Evolutionary conservation across 2,113 vertebrate genomes (phyloP), one percentile per base, ranked within the genome.

Genomic region (Gymnorhina tibicen): DNA sequence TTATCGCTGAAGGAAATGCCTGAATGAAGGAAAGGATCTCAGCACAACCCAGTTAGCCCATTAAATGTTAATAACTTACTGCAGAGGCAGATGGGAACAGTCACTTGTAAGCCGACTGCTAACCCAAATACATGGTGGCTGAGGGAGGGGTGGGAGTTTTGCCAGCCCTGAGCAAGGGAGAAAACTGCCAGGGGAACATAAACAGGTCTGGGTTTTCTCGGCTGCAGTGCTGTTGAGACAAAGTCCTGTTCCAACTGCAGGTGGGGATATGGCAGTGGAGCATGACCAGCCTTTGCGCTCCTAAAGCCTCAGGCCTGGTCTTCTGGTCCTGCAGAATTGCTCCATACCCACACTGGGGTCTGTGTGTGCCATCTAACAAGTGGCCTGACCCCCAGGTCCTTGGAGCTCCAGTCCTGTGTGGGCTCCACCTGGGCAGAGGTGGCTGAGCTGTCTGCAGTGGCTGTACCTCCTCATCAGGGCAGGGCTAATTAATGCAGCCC

Each of bases 71-170:
- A 91, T 85, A 92, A 66, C 85, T 94, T 58, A 39, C 55, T 93
- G 93, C 77, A 90, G 75, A 73, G 81, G 59, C 92, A 96, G 95
- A 94, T 74, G 87, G 89, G 85, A 95, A 68, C 85, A 87, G 85
- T 68, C 89, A 79, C 92, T 93, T 24, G 22, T 21, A 20, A 93
- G 70, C 83, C 92, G 94, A 86, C 92, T 94, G 93, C 94, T 93
- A 93, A 95, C 85, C 85, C 89, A 91, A 92, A 96, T 53, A 83
- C 5, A 21, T 4, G 60, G 67, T 9, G 69, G 85, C 69, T 91
- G 70, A 72, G 56, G 62, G 91, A 89, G n/a, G 33, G 35, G 78
- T 3, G 24, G 94, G 95, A 69, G 16, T 5, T 49, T 9, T 41
- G 93, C 95, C 87, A 95, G 69, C 42, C 32, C 52, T 49, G 37